Conservation (phyloP, 2,888 invertebrate species). For the Oxycera nigricornis region DNA sequence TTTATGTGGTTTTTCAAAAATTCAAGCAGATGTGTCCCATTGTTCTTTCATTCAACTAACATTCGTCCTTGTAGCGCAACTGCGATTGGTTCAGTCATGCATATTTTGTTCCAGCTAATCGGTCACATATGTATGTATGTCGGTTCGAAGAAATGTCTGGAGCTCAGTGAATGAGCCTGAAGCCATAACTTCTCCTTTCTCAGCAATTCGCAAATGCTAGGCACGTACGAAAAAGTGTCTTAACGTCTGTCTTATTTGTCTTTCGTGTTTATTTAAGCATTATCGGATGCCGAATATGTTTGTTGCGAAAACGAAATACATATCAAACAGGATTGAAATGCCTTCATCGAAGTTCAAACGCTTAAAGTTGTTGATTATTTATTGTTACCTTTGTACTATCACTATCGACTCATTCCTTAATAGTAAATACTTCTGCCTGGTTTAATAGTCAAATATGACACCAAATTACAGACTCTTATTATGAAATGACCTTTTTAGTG, state of each 20-base stretch:
- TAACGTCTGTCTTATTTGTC: slow-evolving; percentile 40
- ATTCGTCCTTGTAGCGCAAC: neutral
- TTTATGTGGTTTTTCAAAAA: slow-evolving; percentile 23
- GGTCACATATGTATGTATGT: slow-evolving; percentile 27
- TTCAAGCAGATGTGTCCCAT: slow-evolving; percentile 13
- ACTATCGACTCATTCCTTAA: too few species aligned
- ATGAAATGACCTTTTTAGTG: too few species aligned
- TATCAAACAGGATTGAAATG: slow-evolving; percentile 31
- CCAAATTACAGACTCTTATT: too few species aligned
- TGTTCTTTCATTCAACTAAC: neutral
- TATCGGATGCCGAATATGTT: slow-evolving; percentile 40
- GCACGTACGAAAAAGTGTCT: slow-evolving; percentile 38
- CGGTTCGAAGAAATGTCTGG: neutral
- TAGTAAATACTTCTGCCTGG: too few species aligned
- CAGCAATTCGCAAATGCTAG: slow-evolving; percentile 27
- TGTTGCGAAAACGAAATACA: slow-evolving; percentile 39
- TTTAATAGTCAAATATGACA: too few species aligned
- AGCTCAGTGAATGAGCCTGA: neutral
- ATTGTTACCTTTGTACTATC: too few species aligned
- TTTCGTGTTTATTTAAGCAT: slow-evolving; percentile 40
- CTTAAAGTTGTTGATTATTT: too few species aligned
- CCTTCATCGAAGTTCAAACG: neutral
- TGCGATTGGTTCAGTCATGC: slow-evolving; percentile 22
- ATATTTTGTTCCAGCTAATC: slow-evolving; percentile 38
- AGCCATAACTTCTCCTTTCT: neutral